Conservation (phyloP, 35 echinoderm and acorn worm genomes). For the Hemicentrotus pulcherrimus region DNA sequence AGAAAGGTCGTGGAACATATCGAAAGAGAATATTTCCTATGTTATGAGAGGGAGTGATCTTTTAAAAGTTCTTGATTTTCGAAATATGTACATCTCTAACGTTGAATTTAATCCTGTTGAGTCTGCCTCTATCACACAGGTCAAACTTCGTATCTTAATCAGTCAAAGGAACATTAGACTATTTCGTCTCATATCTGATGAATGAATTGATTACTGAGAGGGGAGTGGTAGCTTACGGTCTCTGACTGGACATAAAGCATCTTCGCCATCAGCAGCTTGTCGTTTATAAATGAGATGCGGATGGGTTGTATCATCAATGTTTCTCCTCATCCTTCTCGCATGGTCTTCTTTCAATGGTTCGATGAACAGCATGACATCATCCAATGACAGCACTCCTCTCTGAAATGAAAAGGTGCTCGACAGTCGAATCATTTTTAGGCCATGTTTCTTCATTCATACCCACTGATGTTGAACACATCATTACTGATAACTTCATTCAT, state of each 20-base stretch:
- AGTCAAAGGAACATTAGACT: too few relatives aligned
- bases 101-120: too few relatives aligned
- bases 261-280: neutral
- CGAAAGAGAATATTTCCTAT: too few relatives aligned
- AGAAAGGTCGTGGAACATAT: too few relatives aligned
- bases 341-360: constrained; percentile 45
- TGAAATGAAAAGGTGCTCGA: neutral
- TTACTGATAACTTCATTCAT: too few relatives aligned
- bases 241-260: neutral
- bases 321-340: neutral
- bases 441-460: neutral
- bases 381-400: neutral
- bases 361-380: constrained; percentile 14
- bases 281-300: constrained; percentile 53
- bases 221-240: neutral
- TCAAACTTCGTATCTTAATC: too few relatives aligned
- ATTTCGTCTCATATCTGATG: neutral
- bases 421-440: neutral
- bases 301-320: neutral
- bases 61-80: too few relatives aligned
- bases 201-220: neutral
- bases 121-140: too few relatives aligned
- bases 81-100: too few relatives aligned
- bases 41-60: too few relatives aligned
- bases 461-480: too few relatives aligned